Evolutionary conservation across 2,113 vertebrate genomes (phyloP), one percentile per base, ranked within the genome.

Genomic region (Apodemus speciosus): DNA sequence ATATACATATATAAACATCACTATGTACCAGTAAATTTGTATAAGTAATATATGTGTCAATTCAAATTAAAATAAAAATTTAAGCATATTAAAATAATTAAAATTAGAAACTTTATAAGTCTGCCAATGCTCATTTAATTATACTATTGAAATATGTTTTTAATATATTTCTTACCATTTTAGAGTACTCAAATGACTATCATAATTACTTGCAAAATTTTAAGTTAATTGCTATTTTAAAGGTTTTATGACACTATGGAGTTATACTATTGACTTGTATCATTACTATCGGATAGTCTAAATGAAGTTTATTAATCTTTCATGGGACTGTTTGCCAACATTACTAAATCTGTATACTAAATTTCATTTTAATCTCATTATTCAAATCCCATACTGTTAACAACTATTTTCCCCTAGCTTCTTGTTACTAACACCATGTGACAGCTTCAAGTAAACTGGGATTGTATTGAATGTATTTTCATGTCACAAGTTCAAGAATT

Each of bases 91-190:
- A 27, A 27, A 14, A 40, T 43, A 43, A 13, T 73, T 62, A 53
- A 79, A 53, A 88, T 69, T 66, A 71, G 51, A 49, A 89, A 32
- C 9, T 77, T 75, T 72, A 88, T 49, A 84, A 71, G 40, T 92
- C 58, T 95, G 23, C n/a, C 60, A 88, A 66, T 88, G 64, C 40
- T 92, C 77, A 90, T 90, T 91, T 90, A 76, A 75, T 60, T 64
- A 38, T 32, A 30, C 51, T 85, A 43, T 88, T 88, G 32, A 85
- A 92, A 88, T 20, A 51, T 69, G 5, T 71, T 13, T 56, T 85
- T 90, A 32, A 46, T 64, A 23, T 87, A 90, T 87, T 88, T 94
- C n/a, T 85, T 93, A 73, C 9, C 25, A 71, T 91, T 94, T 76
- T 75, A 84, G 58, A 66, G 23, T 46, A 85, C 38, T 85, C 32